These are phyloP conservation scores for Neolamprologus hecqui DNA, from an alignment of 2,113 vertebrate species.

Conservation along the genomic window DNA sequence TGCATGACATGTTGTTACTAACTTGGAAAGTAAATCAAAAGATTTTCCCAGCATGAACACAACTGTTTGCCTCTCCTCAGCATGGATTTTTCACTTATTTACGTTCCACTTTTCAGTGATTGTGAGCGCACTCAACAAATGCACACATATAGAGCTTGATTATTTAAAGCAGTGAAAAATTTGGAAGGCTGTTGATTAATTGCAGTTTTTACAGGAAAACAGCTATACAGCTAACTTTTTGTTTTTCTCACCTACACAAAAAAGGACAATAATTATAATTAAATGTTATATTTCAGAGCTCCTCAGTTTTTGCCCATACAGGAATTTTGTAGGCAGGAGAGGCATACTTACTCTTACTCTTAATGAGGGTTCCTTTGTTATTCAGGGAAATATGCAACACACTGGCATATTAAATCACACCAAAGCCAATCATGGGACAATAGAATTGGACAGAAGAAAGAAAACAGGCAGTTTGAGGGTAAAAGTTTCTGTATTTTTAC, in stretches of 20 bases:
- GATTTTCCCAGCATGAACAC: not conserved
- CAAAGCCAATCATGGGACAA: not conserved
- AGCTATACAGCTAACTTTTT: not conserved
- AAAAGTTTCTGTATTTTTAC: not conserved
- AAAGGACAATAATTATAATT: not conserved
- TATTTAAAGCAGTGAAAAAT: not conserved
- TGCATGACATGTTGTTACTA: slow-evolving; percentile 13
- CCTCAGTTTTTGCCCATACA: not conserved
- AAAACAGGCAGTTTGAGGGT: not conserved
- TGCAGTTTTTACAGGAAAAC: not conserved
- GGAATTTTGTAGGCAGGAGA: not conserved
- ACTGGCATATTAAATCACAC: not conserved
- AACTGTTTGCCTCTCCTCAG: not conserved
- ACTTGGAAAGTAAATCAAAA: slow-evolving; percentile 15
- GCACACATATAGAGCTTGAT: not conserved
- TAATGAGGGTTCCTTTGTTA: not conserved
- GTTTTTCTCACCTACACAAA: not conserved
- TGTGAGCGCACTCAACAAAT: not conserved
- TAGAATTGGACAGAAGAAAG: not conserved
- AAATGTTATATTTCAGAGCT: not conserved
- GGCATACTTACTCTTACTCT: not conserved
- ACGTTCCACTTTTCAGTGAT: not conserved
- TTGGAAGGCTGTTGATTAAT: not conserved
- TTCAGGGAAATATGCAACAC: not conserved
- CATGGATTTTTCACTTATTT: not conserved